phyloP scores from a whole-genome alignment of 92 coral and sea anemone species.

The Porites evermanni region DNA sequence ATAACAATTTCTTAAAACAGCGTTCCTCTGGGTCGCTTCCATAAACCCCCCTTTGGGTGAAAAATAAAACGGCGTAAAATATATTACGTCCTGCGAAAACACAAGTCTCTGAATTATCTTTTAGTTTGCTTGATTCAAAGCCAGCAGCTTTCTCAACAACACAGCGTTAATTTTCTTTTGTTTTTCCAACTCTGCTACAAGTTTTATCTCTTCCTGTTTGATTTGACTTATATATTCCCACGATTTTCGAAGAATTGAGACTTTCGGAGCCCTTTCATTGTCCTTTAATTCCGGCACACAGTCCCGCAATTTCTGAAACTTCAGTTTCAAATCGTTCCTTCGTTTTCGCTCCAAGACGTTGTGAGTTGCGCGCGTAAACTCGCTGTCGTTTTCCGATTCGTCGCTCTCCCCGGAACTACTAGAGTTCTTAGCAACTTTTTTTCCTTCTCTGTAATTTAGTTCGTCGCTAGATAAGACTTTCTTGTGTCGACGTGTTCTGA shows the following conservation, averaged over 20 bases:
- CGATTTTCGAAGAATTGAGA: slow-evolving; percentile 92
- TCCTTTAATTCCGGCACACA: slow-evolving; percentile 95
- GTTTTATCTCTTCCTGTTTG: slow-evolving; percentile 83
- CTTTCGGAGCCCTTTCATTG: slow-evolving; percentile 97
- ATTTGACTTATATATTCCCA: slow-evolving; percentile 82
- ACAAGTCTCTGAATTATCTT: neutral
- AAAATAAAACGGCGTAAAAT: slow-evolving; percentile 17
- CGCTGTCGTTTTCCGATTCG: slow-evolving; percentile 96
- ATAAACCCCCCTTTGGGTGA: slow-evolving; percentile 7
- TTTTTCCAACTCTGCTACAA: slow-evolving; percentile 71
- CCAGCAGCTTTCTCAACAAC: slow-evolving; percentile 82
- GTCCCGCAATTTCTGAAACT: slow-evolving; percentile 96
- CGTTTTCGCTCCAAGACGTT: slow-evolving; percentile 96
- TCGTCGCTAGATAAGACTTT: slow-evolving; percentile 69
- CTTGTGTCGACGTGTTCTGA: slow-evolving; percentile 75
- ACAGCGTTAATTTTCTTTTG: slow-evolving; percentile 88
- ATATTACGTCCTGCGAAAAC: neutral
- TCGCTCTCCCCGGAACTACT: slow-evolving; percentile 89
- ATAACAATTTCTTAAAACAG: slow-evolving; percentile 31
- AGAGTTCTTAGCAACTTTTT: slow-evolving; percentile 59
- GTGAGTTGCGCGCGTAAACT: slow-evolving; percentile 95
- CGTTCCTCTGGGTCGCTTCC: slow-evolving; percentile 1
- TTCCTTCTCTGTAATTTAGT: slow-evolving; percentile 63
- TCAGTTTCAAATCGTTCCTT: slow-evolving; percentile 93
- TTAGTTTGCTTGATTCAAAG: slow-evolving; percentile 70